These are phyloP conservation scores for Irena cyanogastra DNA, from an alignment of 2,113 vertebrate species.

Conservation along the genomic window DNA sequence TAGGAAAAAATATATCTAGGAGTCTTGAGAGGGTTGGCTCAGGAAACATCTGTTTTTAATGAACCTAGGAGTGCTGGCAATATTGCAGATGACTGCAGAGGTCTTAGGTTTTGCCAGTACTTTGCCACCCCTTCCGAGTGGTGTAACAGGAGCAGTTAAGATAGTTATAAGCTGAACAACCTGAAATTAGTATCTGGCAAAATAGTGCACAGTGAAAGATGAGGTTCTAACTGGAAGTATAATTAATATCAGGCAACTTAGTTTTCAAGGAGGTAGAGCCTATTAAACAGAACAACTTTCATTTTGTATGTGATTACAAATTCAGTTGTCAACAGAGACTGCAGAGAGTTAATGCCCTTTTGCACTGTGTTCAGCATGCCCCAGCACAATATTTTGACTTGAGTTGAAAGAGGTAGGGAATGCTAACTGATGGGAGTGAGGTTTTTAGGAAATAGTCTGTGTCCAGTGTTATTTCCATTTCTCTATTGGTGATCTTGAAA, in stretches of 20 bases:
- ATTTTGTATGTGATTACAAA: neutral
- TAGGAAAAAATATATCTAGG: neutral
- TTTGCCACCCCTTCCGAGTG: neutral
- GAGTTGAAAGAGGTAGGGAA: neutral
- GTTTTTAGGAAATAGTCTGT: neutral
- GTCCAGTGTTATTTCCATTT: neutral
- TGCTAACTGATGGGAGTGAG: neutral
- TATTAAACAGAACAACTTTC: neutral
- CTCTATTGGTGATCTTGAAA: neutral
- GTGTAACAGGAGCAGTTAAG: neutral
- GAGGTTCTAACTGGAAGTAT: neutral
- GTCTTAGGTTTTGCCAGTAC: neutral
- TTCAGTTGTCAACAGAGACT: neutral
- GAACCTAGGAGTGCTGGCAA: neutral
- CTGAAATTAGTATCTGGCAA: neutral
- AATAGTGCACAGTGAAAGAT: neutral
- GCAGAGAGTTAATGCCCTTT: neutral
- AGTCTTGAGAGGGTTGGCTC: neutral
- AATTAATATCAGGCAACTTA: neutral
- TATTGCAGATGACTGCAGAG: neutral
- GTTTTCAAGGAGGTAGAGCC: neutral
- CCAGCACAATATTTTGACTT: neutral
- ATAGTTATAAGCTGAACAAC: neutral
- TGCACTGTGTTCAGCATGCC: neutral
- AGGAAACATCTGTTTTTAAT: conserved; percentile 15